phyloP scores from a whole-genome alignment of 2,797 vertebrate species.

The Percopsis omiscomaycus region DNA sequence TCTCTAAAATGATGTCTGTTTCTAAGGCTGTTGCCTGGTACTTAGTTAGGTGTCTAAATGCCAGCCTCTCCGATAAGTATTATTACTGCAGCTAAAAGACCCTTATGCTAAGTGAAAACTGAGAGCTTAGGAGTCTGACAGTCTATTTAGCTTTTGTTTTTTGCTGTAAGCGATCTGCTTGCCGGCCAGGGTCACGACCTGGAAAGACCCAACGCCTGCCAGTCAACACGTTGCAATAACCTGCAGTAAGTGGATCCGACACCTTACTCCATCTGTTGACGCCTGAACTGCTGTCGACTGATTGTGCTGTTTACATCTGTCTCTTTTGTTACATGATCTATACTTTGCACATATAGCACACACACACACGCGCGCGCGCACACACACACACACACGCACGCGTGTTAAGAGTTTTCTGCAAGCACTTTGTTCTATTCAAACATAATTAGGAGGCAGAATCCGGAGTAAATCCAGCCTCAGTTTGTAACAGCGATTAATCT shows the following conservation, averaged over 20 bases:
- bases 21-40: conserved; percentile 9
- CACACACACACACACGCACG: neutral
- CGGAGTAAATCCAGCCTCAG: conserved; percentile 53
- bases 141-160: conserved; percentile 35
- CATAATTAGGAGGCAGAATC: conserved; percentile 54
- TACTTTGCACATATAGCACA: neutral
- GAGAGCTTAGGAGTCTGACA: conserved; percentile 36
- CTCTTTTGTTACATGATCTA: conserved; percentile 57
- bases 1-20: neutral
- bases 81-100: conserved; percentile 7
- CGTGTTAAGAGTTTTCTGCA: neutral
- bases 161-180: conserved; percentile 59
- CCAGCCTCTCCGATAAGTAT: conserved; percentile 7
- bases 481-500: conserved; percentile 39
- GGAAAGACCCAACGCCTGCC: conserved; percentile 51
- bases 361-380: neutral
- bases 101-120: conserved; percentile 37
- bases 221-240: conserved; percentile 52
- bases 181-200: conserved; percentile 64
- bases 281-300: conserved; percentile 49
- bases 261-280: conserved; percentile 42
- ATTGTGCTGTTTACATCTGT: conserved; percentile 59
- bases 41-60: conserved; percentile 10
- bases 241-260: conserved; percentile 61
- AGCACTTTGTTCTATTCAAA: conserved; percentile 41